Conservation (phyloP, 2,888 invertebrate genomes). For the Sipunculus nudus region DNA sequence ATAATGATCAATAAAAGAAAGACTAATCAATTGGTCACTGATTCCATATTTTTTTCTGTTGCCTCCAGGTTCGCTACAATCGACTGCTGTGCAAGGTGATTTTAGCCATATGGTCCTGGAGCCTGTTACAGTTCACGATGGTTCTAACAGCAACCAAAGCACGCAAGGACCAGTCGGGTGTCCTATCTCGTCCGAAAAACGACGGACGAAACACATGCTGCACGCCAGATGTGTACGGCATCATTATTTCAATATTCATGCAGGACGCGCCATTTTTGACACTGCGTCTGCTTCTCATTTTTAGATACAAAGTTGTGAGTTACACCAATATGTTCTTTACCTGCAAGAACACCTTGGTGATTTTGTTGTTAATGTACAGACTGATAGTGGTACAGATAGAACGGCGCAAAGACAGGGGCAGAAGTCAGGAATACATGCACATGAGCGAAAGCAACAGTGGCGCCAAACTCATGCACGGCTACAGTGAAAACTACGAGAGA, state of each 20-base stretch:
- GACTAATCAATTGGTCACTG: background rate
- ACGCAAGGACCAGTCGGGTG: constrained; percentile 58
- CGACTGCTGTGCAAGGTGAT: constrained; percentile 84
- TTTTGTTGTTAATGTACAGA: constrained; percentile 84
- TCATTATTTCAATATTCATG: constrained; percentile 85
- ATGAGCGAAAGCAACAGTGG: constrained; percentile 18
- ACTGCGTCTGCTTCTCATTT: constrained; percentile 83
- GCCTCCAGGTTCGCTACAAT: constrained; percentile 69
- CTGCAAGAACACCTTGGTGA: constrained; percentile 89
- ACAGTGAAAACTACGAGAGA: no score
- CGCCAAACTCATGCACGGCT: constrained; percentile 14
- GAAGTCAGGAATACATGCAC: constrained; percentile 1
- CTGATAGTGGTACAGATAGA: constrained; percentile 40
- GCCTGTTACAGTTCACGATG: constrained; percentile 91
- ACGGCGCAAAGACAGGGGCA: constrained; percentile 4
- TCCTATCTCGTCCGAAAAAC: constrained; percentile 22
- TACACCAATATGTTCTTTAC: constrained; percentile 98
- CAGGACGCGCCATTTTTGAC: constrained; percentile 87
- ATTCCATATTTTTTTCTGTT: background rate
- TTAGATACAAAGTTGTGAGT: constrained; percentile 87
- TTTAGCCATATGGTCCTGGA: constrained; percentile 91
- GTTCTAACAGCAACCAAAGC: constrained; percentile 83
- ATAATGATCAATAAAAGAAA: no score
- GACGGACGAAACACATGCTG: constrained; percentile 75
- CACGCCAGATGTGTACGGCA: constrained; percentile 85